Percentiles rank a stretch among this genome's conserved stretches.
Evolutionary conservation across 2,888 invertebrate species (phyloP).

Genomic region (Noctua comes): DNA sequence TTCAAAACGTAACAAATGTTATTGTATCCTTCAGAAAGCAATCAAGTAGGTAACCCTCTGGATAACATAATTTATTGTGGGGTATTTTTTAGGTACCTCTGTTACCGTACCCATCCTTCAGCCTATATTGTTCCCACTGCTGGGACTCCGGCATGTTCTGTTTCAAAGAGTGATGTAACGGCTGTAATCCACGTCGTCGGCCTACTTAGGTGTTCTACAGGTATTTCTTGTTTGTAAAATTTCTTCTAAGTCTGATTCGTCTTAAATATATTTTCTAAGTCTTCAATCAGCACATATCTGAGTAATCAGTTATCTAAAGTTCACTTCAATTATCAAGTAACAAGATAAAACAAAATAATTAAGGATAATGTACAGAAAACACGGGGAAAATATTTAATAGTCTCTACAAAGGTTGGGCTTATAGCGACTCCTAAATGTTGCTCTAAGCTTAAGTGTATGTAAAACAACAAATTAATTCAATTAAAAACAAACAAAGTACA

Average conservation of each 20-base stretch:
- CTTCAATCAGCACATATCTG: background rate
- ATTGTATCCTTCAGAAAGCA: background rate
- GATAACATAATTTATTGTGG: background rate
- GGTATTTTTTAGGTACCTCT: background rate
- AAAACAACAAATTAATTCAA: conserved; percentile 27
- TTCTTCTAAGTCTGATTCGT: background rate
- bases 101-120: background rate
- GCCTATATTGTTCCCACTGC: background rate
- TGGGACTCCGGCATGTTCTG: background rate
- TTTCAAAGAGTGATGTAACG: no score
- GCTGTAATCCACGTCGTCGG: no score
- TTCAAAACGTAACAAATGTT: background rate
- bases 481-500: conserved; percentile 34
- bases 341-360: background rate
- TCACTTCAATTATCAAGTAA: background rate
- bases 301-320: background rate
- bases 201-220: background rate
- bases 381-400: background rate
- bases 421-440: background rate
- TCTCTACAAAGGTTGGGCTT: background rate
- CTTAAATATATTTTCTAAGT: background rate
- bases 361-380: background rate
- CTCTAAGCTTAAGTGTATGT: background rate
- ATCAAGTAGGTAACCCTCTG: background rate
- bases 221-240: background rate